phyloP scores from a whole-genome alignment of 1,140 invertebrate genomes.

The Campoletis sonorensis region DNA sequence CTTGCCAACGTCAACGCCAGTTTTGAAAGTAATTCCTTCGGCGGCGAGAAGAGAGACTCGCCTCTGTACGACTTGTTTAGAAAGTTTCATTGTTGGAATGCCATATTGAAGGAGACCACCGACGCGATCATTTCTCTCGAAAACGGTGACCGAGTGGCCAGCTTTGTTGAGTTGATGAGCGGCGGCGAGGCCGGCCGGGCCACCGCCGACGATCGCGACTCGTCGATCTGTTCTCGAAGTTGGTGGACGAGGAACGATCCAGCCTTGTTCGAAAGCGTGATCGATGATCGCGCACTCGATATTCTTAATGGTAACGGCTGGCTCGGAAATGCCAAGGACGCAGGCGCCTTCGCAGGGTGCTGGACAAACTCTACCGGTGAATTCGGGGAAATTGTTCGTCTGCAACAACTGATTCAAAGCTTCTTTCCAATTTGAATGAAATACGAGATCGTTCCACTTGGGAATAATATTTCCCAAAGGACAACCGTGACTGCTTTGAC shows the following conservation, averaged over 20 bases:
- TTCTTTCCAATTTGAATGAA: slow-evolving; percentile 96
- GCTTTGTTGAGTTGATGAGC: slow-evolving; percentile 98
- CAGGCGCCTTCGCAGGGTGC: slow-evolving; percentile 99
- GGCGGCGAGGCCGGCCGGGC: slow-evolving; percentile 95
- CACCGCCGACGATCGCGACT: slow-evolving; percentile 96
- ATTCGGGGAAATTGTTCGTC: slow-evolving; percentile 99
- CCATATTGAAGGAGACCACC: slow-evolving; percentile 98
- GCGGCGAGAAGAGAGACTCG: slow-evolving; percentile 90
- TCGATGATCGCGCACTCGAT: slow-evolving; percentile 99
- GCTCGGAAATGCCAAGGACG: slow-evolving; percentile 96
- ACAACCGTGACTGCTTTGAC: slow-evolving; percentile 97
- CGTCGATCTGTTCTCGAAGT: slow-evolving; percentile 86
- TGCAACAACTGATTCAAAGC: slow-evolving; percentile 97
- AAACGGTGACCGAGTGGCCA: slow-evolving; percentile 93
- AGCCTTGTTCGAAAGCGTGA: slow-evolving; percentile 97
- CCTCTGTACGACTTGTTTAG: slow-evolving; percentile 94
- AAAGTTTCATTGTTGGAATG: slow-evolving; percentile 98
- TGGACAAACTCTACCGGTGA: slow-evolving; percentile 98
- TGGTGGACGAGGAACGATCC: slow-evolving; percentile 91
- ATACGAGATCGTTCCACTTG: slow-evolving; percentile 99
- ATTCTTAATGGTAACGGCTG: slow-evolving; percentile 98
- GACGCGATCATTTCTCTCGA: slow-evolving; percentile 95
- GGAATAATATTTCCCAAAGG: slow-evolving; percentile 99
- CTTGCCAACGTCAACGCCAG: slow-evolving; percentile 93
- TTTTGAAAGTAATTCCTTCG: slow-evolving; percentile 95